Evolutionary conservation across 2,888 invertebrate species (phyloP), one percentile per base, ranked within the genome.

Genomic region (Xanthia icteritia): DNA sequence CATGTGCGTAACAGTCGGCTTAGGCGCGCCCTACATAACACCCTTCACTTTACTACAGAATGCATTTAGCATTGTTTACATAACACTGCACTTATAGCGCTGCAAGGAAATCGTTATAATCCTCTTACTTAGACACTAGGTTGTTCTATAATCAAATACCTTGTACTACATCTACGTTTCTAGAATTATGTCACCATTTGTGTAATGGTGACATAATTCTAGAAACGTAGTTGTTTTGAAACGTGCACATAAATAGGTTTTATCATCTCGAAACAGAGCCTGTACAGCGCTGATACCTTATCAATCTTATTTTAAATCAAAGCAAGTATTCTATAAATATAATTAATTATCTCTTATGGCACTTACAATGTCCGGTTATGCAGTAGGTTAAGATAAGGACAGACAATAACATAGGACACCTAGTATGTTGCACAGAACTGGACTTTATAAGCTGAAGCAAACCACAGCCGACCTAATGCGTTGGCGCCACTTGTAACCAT

Each of bases 11-110:
- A 86, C 74, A 79, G 69, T 20, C 83, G 73, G 75, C 84, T 86
- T 86, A 89, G 84, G 85, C 84, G 86, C 87, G 90, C 88, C 90
- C 91, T 89, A 92, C 89, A 91, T 91, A 86, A 87, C 87, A 86
- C 91, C 90, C 91, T 90, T 90, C 89, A 87, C 89, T 89, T 86
- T 84, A 88, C 89, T 89, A 89, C 87, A 88, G 82, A 90, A 86
- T 90, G 90, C 88, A 89, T 85, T 88, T 83, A 81, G 81, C 82
- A 81, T 86, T 89, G 86, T 89, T 89, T 88, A 89, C 84, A 87
- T 88, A 89, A 89, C 83, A 72, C 79, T 86, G 87, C 89, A 89
- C 86, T 86, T 90, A 85, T 88, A 83, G 70, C 76, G 88, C 86
- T 90, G 87, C 87, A 70, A 79, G 86, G 76, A 85, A 89, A 86